Evolutionary conservation across 2,888 invertebrate species (phyloP).

Genomic region (Meghimatium bilineatum): DNA sequence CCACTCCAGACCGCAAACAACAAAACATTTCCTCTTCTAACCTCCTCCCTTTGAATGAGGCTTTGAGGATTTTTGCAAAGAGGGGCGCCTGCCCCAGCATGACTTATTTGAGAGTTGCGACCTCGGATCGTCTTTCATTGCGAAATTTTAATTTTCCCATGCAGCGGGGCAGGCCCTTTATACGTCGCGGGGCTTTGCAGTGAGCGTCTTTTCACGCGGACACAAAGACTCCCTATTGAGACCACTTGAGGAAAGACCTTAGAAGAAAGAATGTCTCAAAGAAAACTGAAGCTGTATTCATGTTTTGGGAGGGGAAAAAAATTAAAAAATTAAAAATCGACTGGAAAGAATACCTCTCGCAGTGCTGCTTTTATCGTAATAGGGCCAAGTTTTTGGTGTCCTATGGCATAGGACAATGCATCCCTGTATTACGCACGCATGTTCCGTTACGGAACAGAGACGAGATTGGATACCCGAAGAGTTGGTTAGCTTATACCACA

Average conservation of each 20-base stretch:
- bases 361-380: constrained; percentile 30
- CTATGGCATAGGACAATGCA: constrained; percentile 36
- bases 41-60: constrained; percentile 14
- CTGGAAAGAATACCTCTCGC: constrained; percentile 23
- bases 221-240: constrained; percentile 25
- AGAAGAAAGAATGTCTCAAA: constrained; percentile 33
- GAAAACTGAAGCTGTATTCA: constrained; percentile 29
- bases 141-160: constrained; percentile 49
- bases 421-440: constrained; percentile 27
- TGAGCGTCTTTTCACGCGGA: constrained; percentile 40
- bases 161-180: constrained; percentile 47
- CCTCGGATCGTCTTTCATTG: constrained; percentile 45
- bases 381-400: constrained; percentile 14
- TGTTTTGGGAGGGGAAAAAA: neutral
- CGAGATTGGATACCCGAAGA: neutral
- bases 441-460: constrained; percentile 1
- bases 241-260: constrained; percentile 33
- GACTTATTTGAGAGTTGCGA: constrained; percentile 47
- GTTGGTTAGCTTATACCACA: neutral
- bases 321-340: constrained; percentile 5
- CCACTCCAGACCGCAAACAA: constrained; percentile 36
- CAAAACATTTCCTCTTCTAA: constrained; percentile 36
- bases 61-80: constrained; percentile 13
- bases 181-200: constrained; percentile 12
- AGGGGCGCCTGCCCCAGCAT: constrained; percentile 33